Base-by-base conservation (phyloP, 1,140 invertebrate species). In the Dendroctonus valens region DNA sequence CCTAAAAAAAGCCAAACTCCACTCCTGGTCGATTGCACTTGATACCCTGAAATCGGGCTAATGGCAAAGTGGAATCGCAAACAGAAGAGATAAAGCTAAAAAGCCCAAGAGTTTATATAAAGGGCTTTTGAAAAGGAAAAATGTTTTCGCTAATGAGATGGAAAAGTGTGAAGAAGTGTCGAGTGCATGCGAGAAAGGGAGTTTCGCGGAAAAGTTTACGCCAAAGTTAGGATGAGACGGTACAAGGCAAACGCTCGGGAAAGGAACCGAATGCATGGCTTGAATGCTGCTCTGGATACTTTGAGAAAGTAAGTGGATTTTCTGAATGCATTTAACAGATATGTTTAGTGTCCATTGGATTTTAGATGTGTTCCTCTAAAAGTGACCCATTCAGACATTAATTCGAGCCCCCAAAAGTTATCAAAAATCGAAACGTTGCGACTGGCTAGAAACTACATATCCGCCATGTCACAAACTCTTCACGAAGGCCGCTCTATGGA, bases 371-470 rank as follows among this genome's bases (percentile, higher is more conserved):
- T 81, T 64, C 79, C 80, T 14, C 72, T 81, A 7, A 74, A 77
- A 72, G 67, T 75, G 48, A 75, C 73, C 0, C 72, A 75, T 38
- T 59, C 72, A 5, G 77, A 77, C 59, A 51, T 75, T 1, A 74
- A 75, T 60, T 71, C 75, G 6, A 71, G 68, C 5, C 73, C 76
- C 6, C 76, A 79, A 61, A 89, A 87, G 74, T 75, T 89, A 49
- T 88, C 87, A 5, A 89, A 89, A 79, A 89, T 89, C 48, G 87
- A 89, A 78, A 88, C 86, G 0, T 74, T 89, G 3, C 81, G 87
- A 38, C 75, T 89, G 53, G 87, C 87, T 2, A 79, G 82, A 59
- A 87, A 87, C 69, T 89, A 89, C 75, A 89, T 89, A 59, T 74
- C 73, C 37, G 81, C 80, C 7, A 78, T 88, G 69, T 77, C 78